phyloP scores from a whole-genome alignment of 2,797 vertebrate species.

The Acanthurus leucopareius region DNA sequence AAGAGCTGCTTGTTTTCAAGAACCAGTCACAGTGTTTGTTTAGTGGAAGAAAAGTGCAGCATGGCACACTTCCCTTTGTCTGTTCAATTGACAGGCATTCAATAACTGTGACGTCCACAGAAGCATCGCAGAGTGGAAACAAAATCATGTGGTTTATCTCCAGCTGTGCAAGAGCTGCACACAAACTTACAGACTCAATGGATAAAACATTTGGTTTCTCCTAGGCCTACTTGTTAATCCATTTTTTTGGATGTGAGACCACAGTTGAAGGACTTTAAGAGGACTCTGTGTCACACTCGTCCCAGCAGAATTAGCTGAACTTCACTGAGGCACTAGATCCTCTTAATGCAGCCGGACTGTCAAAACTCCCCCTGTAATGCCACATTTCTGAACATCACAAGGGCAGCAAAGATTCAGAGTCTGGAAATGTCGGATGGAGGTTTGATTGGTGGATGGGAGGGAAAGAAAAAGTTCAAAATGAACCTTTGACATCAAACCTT shows the following conservation, averaged over 20 bases:
- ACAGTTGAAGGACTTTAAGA: slow-evolving; percentile 21
- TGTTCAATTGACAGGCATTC: slow-evolving; percentile 37
- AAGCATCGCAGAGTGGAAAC: slow-evolving; percentile 32
- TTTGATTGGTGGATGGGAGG: not conserved
- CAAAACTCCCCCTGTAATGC: slow-evolving; percentile 25
- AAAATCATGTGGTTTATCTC: slow-evolving; percentile 30
- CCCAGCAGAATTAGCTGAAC: slow-evolving; percentile 29
- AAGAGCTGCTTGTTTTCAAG: slow-evolving; percentile 47
- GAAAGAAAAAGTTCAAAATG: not conserved
- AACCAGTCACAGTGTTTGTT: slow-evolving; percentile 65
- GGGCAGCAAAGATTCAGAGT: slow-evolving; percentile 17
- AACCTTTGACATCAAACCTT: not conserved
- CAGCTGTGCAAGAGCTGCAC: slow-evolving; percentile 20
- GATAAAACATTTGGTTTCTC: slow-evolving; percentile 10
- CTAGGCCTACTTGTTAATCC: slow-evolving; percentile 2
- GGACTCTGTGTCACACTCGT: slow-evolving; percentile 17
- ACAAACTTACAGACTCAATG: slow-evolving; percentile 28
- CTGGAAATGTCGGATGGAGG: not conserved
- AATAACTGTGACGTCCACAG: slow-evolving; percentile 51
- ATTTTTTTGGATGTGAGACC: slow-evolving; percentile 14
- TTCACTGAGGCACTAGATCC: slow-evolving; percentile 33
- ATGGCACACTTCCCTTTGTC: slow-evolving; percentile 61
- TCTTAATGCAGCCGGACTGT: slow-evolving; percentile 37
- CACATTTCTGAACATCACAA: slow-evolving; percentile 32
- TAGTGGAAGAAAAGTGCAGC: slow-evolving; percentile 57